A percentile compares a stretch with the other conserved stretches of the same genome.
Evolutionary conservation across 1,140 invertebrate species (phyloP).

Genomic region (Glossosoma conforme): DNA sequence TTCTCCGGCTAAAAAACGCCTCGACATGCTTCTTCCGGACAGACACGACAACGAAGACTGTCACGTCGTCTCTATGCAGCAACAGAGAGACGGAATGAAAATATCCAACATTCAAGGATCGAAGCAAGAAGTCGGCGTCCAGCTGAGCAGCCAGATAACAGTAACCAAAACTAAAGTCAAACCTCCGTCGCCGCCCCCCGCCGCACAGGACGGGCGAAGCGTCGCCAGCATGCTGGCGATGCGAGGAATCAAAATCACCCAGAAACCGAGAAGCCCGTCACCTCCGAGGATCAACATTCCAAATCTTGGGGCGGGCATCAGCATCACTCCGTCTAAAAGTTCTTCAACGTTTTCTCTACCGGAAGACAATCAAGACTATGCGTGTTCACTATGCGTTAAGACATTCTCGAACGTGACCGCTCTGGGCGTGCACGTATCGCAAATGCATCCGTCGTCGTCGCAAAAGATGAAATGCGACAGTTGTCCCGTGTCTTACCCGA

Average conservation of each 20-base stretch:
- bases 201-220: conserved; percentile 62
- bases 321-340: conserved; percentile 50
- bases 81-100: conserved; percentile 64
- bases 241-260: conserved; percentile 69
- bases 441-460: conserved; percentile 42
- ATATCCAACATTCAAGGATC: conserved; percentile 68
- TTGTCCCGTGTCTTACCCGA: conserved; percentile 67
- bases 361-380: conserved; percentile 41
- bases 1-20: conserved; percentile 38
- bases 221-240: conserved; percentile 71
- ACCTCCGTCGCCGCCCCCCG: conserved; percentile 38
- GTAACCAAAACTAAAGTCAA: conserved; percentile 53
- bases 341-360: conserved; percentile 45
- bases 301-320: conserved; percentile 69
- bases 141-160: conserved; percentile 51
- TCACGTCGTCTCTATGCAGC: conserved; percentile 61
- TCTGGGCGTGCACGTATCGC: conserved; percentile 40
- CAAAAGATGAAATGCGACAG: conserved; percentile 59
- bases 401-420: conserved; percentile 18
- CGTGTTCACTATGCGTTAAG: conserved; percentile 44
- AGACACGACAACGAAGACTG: conserved; percentile 50
- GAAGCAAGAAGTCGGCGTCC: conserved; percentile 33
- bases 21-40: conserved; percentile 45
- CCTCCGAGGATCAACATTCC: conserved; percentile 44
- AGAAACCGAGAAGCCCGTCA: conserved; percentile 48